phyloP scores from a whole-genome alignment of 2,888 invertebrate species.

The Heteromyza rotundicornis region DNA sequence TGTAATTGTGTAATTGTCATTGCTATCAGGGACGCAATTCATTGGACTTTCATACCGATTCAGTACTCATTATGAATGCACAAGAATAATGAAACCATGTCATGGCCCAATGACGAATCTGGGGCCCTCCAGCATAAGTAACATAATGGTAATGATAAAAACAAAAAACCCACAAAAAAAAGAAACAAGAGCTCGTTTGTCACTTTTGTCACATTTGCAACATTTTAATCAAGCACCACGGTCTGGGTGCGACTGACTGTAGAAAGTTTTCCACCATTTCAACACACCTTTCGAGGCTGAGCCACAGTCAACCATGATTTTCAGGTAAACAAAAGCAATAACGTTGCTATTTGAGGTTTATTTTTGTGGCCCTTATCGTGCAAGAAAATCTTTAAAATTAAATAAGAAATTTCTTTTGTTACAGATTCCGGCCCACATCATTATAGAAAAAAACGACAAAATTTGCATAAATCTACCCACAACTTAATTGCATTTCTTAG shows the following conservation, averaged over 20 bases:
- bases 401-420: not conserved
- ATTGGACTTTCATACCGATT: no score
- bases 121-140: not conserved
- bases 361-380: no score
- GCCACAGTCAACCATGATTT: no score
- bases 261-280: not conserved
- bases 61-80: not conserved
- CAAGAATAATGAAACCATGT: not conserved
- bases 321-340: no score
- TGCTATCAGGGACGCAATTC: no score
- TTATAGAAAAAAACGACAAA: no score
- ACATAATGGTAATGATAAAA: no score
- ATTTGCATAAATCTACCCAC: not conserved
- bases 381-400: no score
- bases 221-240: no score
- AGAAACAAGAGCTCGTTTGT: not conserved
- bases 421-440: not conserved
- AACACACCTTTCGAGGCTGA: not conserved
- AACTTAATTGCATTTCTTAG: not conserved
- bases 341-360: no score
- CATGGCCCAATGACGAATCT: not conserved
- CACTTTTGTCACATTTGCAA: no score
- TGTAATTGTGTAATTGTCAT: no score
- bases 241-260: not conserved
- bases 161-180: not conserved